A percentile compares a stretch with the other conserved stretches of the same genome.
These are phyloP conservation scores for Semibalanus balanoides DNA, from an alignment of 1,140 invertebrate genomes.

Conservation along the genomic window DNA sequence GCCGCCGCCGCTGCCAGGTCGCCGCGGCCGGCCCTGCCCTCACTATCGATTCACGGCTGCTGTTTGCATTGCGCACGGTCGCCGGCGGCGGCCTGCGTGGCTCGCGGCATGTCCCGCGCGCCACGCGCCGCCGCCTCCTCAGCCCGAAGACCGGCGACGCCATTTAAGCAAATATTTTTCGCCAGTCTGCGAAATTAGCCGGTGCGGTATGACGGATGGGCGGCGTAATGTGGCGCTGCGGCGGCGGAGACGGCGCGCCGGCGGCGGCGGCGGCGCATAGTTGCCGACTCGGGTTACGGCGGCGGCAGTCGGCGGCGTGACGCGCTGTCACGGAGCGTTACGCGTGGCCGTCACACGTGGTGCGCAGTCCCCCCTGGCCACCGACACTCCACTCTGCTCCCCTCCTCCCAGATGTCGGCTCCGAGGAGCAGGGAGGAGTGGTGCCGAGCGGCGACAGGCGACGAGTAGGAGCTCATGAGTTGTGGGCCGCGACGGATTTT, in stretches of 20 bases:
- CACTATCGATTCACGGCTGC: neutral
- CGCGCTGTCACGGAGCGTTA: neutral
- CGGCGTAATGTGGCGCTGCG: conserved; percentile 27
- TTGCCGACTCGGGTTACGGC: neutral
- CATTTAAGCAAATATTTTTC: conserved; percentile 1
- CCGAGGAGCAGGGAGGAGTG: neutral
- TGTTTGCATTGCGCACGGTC: neutral
- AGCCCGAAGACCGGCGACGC: neutral
- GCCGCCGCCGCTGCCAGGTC: too few species aligned
- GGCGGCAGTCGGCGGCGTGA: neutral
- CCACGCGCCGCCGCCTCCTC: neutral
- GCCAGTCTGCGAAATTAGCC: neutral
- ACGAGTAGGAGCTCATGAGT: neutral
- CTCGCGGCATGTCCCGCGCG: neutral
- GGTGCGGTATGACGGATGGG: neutral
- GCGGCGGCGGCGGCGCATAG: conserved; percentile 10
- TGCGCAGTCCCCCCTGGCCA: neutral
- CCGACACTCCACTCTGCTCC: too few species aligned
- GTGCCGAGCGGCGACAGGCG: too few species aligned
- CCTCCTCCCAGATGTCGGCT: neutral
- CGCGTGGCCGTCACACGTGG: neutral
- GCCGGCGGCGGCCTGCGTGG: neutral
- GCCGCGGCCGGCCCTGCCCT: too few species aligned
- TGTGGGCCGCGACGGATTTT: neutral
- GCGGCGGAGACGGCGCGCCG: conserved; percentile 19